Base-by-base conservation (phyloP, 2,113 vertebrate genomes). In the Psophia crepitans region DNA sequence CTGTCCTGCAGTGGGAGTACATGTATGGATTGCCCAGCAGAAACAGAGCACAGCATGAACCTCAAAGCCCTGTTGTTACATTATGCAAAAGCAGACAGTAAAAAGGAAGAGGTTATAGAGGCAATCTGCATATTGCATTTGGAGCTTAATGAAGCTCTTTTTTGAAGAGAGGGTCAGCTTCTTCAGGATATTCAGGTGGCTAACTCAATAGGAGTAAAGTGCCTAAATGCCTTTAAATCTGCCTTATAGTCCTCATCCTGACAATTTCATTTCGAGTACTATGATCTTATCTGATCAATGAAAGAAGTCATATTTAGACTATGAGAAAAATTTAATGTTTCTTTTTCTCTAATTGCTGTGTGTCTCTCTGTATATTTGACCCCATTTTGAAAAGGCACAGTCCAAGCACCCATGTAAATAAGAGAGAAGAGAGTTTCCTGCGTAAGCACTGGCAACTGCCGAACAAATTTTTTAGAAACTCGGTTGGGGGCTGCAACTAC, bases 11-110 rank as follows among this genome's bases (percentile, higher is more conserved):
- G 28, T 14, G 65, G 26, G 43, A 69, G 35, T 43, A 26, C 19
- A 14, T n/a, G 10, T 1, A 48, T 2, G 39, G 73, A 66, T 79
- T 22, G 56, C 68, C 69, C 88, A 75, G 83, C 83, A 96, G 83
- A 53, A 80, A 33, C 37, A n/a, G 44, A 77, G 88, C 88, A 19
- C 85, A 86, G 93, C 85, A 7, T 2, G 93, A 66, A 51, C 39
- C 90, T 44, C 90, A 76, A 33, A 93, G 68, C 61, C 73, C 86
- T 51, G 65, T 87, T 78, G 77, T 12, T 68, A 23, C 53, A 78
- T 95, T 93, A 84, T 95, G 83, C 88, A 93, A 87, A 96, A 83
- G 58, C 78, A 93, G 84, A 41, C 33, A 75, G 35, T 35, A 53
- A 81, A 81, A 93, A 82, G 39, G 51, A 77, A 84, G 48, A 86